These are phyloP conservation scores for Ochotona princeps DNA, from an alignment of 2,113 vertebrate species.

Conservation along the genomic window DNA sequence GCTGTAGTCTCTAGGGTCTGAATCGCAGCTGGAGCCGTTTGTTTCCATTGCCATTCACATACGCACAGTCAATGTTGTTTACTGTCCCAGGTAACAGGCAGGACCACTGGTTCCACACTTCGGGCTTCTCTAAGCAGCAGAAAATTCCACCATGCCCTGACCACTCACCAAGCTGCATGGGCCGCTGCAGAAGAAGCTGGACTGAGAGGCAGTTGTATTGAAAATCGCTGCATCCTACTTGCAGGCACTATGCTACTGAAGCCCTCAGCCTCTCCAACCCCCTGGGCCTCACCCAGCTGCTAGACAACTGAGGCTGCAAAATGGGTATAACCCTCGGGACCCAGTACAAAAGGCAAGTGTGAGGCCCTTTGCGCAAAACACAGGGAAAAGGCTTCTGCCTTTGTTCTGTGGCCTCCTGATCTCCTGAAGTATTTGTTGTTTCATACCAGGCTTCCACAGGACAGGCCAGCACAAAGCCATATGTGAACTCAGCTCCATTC, in stretches of 20 bases:
- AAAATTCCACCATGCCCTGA: neutral
- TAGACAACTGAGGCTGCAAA: neutral
- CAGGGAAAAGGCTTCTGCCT: neutral
- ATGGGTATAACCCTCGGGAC: fast-evolving
- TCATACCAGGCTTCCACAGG: neutral
- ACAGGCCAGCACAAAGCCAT: fast-evolving
- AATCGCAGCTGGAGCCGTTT: neutral
- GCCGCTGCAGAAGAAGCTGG: neutral
- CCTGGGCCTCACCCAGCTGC: neutral
- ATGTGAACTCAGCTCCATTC: fast-evolving
- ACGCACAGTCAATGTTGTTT: neutral
- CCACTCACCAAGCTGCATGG: too few species aligned
- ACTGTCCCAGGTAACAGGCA: neutral
- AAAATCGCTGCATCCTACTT: neutral
- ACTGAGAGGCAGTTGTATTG: neutral
- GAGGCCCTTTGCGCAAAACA: neutral
- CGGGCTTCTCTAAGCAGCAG: neutral
- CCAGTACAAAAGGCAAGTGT: neutral
- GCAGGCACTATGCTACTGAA: neutral
- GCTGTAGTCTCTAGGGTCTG: neutral
- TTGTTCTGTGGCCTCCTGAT: neutral
- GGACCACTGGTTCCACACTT: neutral
- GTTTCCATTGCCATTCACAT: neutral
- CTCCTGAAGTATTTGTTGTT: neutral
- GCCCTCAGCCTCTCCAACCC: neutral